A percentile compares a stretch with the other conserved stretches of the same genome.
These are phyloP conservation scores for Halictus rubicundus DNA, from an alignment of 1,140 invertebrate genomes.

Conservation along the genomic window DNA sequence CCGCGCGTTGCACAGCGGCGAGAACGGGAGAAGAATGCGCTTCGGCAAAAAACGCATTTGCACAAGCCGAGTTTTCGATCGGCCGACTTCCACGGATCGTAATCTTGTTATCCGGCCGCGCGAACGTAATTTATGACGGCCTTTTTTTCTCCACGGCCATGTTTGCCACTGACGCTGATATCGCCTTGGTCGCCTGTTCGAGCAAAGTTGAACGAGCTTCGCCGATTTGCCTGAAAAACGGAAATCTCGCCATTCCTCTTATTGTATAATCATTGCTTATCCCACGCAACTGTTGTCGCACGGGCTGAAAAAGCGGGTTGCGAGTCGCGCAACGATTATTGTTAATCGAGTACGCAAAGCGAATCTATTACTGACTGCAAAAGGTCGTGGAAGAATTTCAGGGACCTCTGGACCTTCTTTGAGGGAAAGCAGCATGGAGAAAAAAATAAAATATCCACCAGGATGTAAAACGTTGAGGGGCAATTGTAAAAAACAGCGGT, in stretches of 20 bases:
- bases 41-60: slow-evolving; percentile 1
- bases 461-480: too few relatives aligned
- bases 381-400: too few relatives aligned
- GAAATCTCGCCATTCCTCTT: neutral
- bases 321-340: too few relatives aligned
- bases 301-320: too few relatives aligned
- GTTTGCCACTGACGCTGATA: slow-evolving; percentile 1
- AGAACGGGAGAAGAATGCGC: slow-evolving; percentile 4
- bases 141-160: neutral
- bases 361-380: too few relatives aligned
- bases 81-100: slow-evolving; percentile 8
- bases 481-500: too few relatives aligned
- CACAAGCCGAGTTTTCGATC: slow-evolving; percentile 14
- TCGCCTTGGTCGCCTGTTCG: neutral
- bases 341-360: too few relatives aligned
- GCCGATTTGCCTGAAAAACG: neutral
- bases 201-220: neutral
- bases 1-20: neutral
- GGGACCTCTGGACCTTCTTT: too few relatives aligned
- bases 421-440: too few relatives aligned
- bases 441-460: too few relatives aligned
- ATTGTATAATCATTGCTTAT: too few relatives aligned
- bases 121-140: slow-evolving; percentile 2
- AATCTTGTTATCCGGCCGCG: slow-evolving; percentile 29
- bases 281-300: too few relatives aligned